phyloP scores from a whole-genome alignment of 2,888 invertebrate species.

The Ariolimax columbianus region DNA sequence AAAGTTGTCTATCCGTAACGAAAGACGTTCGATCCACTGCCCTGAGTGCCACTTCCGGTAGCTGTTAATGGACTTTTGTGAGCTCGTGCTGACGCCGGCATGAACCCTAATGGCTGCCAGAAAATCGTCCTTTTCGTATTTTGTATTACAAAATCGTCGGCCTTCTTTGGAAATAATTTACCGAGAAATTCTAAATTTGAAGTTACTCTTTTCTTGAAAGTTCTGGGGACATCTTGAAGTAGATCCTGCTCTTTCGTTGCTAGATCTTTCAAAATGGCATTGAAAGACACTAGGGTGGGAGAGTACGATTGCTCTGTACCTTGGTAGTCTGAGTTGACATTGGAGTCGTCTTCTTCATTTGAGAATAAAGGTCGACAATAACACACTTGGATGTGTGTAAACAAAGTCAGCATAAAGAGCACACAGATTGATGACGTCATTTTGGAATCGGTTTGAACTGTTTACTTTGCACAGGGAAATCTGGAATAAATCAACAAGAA shows the following conservation, averaged over 20 bases:
- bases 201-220: not conserved
- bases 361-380: not conserved
- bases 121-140: conserved; percentile 37
- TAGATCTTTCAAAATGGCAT: not conserved
- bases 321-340: not conserved
- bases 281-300: not conserved
- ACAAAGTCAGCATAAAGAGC: not conserved
- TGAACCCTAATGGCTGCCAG: conserved; percentile 50
- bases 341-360: not conserved
- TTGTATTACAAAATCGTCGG: not conserved
- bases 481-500: not conserved
- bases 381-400: not conserved
- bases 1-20: conserved; percentile 34
- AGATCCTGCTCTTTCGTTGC: not conserved
- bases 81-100: conserved; percentile 43
- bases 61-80: not conserved
- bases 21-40: conserved; percentile 41
- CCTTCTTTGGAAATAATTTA: not conserved
- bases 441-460: not conserved
- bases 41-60: conserved; percentile 14
- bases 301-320: not conserved
- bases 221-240: not conserved
- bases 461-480: not conserved
- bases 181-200: not conserved
- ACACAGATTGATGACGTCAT: not conserved